Base-by-base conservation (phyloP, 2,888 invertebrate species). In the Tachystola acroxantha region DNA sequence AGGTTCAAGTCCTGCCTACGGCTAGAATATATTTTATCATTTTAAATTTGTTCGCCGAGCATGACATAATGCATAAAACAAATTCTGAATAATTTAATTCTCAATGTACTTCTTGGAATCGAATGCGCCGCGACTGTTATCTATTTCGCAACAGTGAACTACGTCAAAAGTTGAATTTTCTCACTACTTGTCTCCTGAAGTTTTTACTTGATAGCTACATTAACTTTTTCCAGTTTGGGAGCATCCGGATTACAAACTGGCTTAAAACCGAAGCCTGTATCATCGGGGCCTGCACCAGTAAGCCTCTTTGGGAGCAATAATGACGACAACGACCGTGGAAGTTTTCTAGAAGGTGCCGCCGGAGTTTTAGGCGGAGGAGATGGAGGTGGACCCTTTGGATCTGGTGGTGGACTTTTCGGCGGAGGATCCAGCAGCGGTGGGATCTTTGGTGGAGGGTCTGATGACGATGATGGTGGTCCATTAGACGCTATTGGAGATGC, bases 241-340 rank as follows among this genome's bases (percentile, higher is more conserved):
- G 44, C 75, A 24, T 71, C 76, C 12, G 88, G 88, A 2, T 46
- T 88, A 7, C 73, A 81, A 53, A 77, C 82, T n/a, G 85, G 85
- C 1, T 55, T 82, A 28, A 85, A 84, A 46, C 87, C 86, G 1
- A 78, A 82, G 44, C 85, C 84, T 20, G 58, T 71, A 29, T 73
- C 76, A 30, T 64, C 75, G 10, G 84, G 79, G 3, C 85, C 85
- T 2, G 67, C 69, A 31, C 79, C 86, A 24, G 64, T 81, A 3
- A 84, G 50, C 49, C 60, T 87, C 5, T 85, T 74, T 47, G 80
- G 84, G 19, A 76, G 55, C 36, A 62, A 61, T 34, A 55, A 58
- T 22, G 65, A 67, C 22, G 58, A 64, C 11, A 58, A 32, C n/a
- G 63, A 69, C 25, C 57, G 57, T 25, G 77, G 71, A 16, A 68